A percentile compares a stretch with the other conserved stretches of the same genome.
Conservation (phyloP, 2,888 invertebrate species). For the Andrena hattorfiana region DNA sequence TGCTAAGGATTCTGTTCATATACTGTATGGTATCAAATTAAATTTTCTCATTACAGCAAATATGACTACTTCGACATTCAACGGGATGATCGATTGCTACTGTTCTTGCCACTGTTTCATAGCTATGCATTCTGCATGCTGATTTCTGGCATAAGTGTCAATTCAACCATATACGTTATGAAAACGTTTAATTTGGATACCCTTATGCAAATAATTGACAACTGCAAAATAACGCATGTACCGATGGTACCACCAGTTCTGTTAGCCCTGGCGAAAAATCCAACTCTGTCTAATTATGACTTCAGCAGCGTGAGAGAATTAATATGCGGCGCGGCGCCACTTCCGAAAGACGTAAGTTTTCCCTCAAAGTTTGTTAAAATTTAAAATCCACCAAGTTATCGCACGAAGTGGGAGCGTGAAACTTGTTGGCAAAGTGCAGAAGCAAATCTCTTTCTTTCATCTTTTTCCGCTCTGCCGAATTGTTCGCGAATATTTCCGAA, state of each 20-base stretch:
- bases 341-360: slow-evolving; percentile 81
- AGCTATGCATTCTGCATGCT: slow-evolving; percentile 68
- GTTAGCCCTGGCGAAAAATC: slow-evolving; percentile 86
- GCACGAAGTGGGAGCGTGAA: slow-evolving; percentile 13
- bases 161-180: slow-evolving; percentile 61
- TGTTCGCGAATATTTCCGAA: neutral
- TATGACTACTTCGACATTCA: neutral
- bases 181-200: slow-evolving; percentile 71
- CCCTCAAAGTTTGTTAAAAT: neutral
- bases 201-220: slow-evolving; percentile 70
- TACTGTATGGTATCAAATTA: neutral
- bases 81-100: slow-evolving; percentile 47
- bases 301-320: slow-evolving; percentile 83
- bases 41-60: slow-evolving; percentile 42
- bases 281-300: slow-evolving; percentile 84
- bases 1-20: no score
- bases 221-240: slow-evolving; percentile 74
- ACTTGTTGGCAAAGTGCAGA: slow-evolving; percentile 43
- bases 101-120: slow-evolving; percentile 73
- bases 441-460: neutral
- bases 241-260: slow-evolving; percentile 86
- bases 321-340: slow-evolving; percentile 85
- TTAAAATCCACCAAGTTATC: slow-evolving; percentile 40
- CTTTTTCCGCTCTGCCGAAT: neutral
- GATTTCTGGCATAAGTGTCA: neutral